phyloP scores from a whole-genome alignment of 2,797 vertebrate species.

The Psittacula echo region DNA sequence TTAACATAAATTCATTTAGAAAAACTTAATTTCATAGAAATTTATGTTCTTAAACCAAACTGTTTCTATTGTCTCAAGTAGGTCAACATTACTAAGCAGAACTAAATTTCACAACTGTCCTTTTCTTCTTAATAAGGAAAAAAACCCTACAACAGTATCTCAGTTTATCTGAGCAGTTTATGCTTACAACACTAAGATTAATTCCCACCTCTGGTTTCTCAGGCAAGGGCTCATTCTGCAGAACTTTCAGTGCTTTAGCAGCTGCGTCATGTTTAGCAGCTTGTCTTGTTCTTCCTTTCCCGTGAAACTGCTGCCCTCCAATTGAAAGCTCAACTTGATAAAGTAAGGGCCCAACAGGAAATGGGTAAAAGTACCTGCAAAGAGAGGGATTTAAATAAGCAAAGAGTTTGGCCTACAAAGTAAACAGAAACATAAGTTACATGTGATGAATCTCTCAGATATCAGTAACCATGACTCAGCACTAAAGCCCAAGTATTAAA shows the following conservation, averaged over 20 bases:
- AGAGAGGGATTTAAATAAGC: slow-evolving; percentile 13
- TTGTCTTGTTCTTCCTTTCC: slow-evolving; percentile 95
- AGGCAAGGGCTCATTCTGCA: slow-evolving; percentile 92
- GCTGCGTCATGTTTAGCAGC: slow-evolving; percentile 95
- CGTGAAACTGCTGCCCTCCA: slow-evolving; percentile 95
- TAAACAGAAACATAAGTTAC: not conserved
- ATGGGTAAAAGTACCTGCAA: slow-evolving; percentile 97
- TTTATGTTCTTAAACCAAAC: not conserved
- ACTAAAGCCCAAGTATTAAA: not conserved
- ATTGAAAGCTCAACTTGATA: slow-evolving; percentile 97
- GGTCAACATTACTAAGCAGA: not conserved
- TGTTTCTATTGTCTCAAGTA: not conserved
- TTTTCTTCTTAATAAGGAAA: not conserved
- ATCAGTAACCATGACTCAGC: not conserved
- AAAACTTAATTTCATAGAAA: not conserved
- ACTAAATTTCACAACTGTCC: not conserved
- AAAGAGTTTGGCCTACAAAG: not conserved
- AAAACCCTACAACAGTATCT: not conserved
- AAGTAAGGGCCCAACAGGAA: slow-evolving; percentile 92
- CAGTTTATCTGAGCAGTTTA: not conserved
- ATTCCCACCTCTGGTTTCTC: slow-evolving; percentile 86
- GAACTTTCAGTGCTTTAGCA: slow-evolving; percentile 91
- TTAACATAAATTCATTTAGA: not conserved
- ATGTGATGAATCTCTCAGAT: not conserved
- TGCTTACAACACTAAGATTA: not conserved